A percentile compares a stretch with the other conserved stretches of the same genome.
These are phyloP conservation scores for Urocitellus parryii DNA, from an alignment of 2,113 vertebrate genomes.

Conservation along the genomic window DNA sequence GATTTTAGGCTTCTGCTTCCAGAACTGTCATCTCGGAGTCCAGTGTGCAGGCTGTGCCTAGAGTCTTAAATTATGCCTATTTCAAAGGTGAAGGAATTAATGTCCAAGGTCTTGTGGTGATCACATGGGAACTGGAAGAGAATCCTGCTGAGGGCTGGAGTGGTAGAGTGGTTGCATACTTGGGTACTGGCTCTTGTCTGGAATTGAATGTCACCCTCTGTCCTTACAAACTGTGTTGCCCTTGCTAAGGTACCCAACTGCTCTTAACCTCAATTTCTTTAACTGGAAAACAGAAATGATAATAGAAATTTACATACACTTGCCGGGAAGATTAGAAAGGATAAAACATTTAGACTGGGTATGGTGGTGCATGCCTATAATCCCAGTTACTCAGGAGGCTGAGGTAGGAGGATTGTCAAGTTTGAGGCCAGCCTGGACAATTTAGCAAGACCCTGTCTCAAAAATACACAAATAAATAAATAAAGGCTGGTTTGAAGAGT, in stretches of 20 bases:
- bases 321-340: not conserved
- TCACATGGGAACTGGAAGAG: not conserved
- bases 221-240: not conserved
- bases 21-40: not conserved
- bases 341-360: not conserved
- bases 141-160: not conserved
- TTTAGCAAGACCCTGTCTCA: not conserved
- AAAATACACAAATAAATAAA: not conserved
- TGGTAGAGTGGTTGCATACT: not conserved
- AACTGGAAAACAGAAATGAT: not conserved
- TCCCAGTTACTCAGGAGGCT: not conserved
- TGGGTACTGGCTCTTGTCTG: not conserved
- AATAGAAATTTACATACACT: not conserved
- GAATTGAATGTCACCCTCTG: not conserved
- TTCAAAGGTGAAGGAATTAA: slow-evolving; percentile 20
- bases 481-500: too few relatives aligned
- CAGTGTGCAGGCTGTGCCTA: not conserved
- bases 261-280: not conserved
- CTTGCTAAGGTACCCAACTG: not conserved
- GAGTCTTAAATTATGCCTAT: not conserved
- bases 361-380: not conserved
- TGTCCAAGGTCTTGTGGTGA: not conserved
- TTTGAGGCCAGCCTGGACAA: not conserved
- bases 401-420: not conserved
- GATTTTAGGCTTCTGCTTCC: not conserved